Base-by-base conservation (phyloP, 1,140 invertebrate genomes). In the Drosophila sulfurigaster region DNA sequence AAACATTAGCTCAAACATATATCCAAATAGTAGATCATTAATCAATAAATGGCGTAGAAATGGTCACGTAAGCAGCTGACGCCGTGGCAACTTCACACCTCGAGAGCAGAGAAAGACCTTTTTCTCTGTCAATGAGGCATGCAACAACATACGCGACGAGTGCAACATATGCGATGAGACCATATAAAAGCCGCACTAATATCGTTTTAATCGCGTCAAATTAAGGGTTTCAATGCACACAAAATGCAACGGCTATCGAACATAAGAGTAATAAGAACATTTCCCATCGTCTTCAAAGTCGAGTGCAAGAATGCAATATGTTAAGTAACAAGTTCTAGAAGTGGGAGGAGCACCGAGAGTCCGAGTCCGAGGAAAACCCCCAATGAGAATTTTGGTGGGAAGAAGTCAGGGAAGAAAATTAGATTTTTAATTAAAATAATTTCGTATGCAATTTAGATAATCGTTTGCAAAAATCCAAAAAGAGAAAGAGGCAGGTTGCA, bases 371-470 rank as follows among this genome's bases (percentile, higher is more conserved):
- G 41, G 13, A 43, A 25, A 25, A 25, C 20, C 20, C 20, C 20
- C 20, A 25, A 25, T 25, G 20, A 25, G 20, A 25, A 25, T 25
- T 43, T 43, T 13, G n/a, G 41, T 43, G n/a, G 67, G 59, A 46
- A 68, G 59, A 46, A 68, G 79, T 58, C 35, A 10, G 48, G 62
- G 48, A 71, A 91, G 57, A 88, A 91, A 92, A 91, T 92, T 92
- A 91, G 91, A 92, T 92, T 92, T 92, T 92, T 92, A 92, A 92
- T 92, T 92, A 92, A 92, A 92, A 92, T 92, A 92, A 92, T 92
- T 92, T 92, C 75, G 76, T 92, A 92, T 92, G 91, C 91, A 92
- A 92, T 92, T 92, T 92, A 92, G 91, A 92, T 92, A 92, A 92
- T 92, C 91, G 85, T 90, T 90, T 86, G 77, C 83, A 71, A 80